These are phyloP conservation scores for Xiphorhynchus erythropygius DNA, from an alignment of 2,797 vertebrate genomes.

Conservation along the genomic window DNA sequence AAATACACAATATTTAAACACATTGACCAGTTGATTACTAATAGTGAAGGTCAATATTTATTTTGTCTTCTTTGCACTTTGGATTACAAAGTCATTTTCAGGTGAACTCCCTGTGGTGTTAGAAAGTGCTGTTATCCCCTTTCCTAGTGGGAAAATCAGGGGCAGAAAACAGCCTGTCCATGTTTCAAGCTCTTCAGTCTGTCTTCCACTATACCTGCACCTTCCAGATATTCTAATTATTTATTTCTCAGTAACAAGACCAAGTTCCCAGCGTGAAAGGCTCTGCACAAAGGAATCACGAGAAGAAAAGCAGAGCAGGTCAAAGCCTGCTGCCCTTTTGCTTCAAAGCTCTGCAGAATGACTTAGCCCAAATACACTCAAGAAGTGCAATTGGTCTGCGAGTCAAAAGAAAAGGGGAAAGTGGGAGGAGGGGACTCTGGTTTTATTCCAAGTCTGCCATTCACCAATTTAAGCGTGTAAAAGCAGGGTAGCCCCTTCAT, in stretches of 20 bases:
- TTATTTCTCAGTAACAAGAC: not conserved
- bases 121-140: not conserved
- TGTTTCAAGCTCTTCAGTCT: not conserved
- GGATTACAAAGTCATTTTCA: not conserved
- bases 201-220: not conserved
- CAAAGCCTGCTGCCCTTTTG: not conserved
- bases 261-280: not conserved
- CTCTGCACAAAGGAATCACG: not conserved
- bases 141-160: not conserved
- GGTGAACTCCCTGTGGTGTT: not conserved
- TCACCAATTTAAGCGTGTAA: accelerated
- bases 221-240: not conserved
- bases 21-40: not conserved
- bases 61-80: not conserved
- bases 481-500: not conserved
- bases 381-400: not conserved
- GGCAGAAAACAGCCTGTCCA: not conserved
- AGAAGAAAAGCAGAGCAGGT: not conserved
- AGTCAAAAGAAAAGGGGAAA: not conserved
- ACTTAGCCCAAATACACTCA: not conserved
- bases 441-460: not conserved
- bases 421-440: not conserved
- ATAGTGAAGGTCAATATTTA: not conserved
- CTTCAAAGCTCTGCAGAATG: not conserved
- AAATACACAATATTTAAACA: accelerated